Base-by-base conservation (phyloP, 2,113 vertebrate genomes). In the Myotis yumanensis region DNA sequence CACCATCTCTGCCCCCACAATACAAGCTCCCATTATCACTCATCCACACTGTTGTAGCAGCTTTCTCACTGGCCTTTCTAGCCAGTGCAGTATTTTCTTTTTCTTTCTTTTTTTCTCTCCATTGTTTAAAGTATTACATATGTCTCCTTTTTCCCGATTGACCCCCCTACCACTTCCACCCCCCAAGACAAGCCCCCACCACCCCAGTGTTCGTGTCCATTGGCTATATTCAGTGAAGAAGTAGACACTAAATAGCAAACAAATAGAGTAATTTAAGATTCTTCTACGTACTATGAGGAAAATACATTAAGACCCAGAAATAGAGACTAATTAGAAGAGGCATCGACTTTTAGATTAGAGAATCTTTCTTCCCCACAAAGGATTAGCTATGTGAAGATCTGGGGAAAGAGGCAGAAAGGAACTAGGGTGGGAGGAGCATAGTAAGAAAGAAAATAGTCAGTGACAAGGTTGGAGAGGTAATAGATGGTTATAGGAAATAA, bases 231-330 rank as follows among this genome's bases (percentile, higher is more conserved):
- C 48, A 46, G 32, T 90, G 35, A 28, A 62, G 51, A 92, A 82
- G 43, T 16, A 64, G 35, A 69, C 35, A 85, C 46, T 79, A 66
- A 80, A 52, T 69, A 66, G 28, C 11, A 40, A 81, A 75, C 30
- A 89, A 80, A 59, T 54, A 68, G 12, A 69, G 51, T 75, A 57
- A 62, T 69, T 94, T 92, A 43, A 75, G n/a, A 52, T 52, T 94
- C 48, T 40, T 11, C 43, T 54, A 71, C 76, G 35, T 71, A 48
- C 28, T 57, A 32, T 54, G 35, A 57, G 22, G 30, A 43, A 85
- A 90, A 86, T 52, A 51, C 82, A 37, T 90, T 17, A 73, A 30
- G 35, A 79, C 11, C 35, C 57, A 83, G 11, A 87, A 15, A 35
- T 81, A 52, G 32, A 71, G 71, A 79, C 71, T 93, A 87, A 84